Conservation (phyloP, 2,113 vertebrate species). For the Silurus meridionalis region DNA sequence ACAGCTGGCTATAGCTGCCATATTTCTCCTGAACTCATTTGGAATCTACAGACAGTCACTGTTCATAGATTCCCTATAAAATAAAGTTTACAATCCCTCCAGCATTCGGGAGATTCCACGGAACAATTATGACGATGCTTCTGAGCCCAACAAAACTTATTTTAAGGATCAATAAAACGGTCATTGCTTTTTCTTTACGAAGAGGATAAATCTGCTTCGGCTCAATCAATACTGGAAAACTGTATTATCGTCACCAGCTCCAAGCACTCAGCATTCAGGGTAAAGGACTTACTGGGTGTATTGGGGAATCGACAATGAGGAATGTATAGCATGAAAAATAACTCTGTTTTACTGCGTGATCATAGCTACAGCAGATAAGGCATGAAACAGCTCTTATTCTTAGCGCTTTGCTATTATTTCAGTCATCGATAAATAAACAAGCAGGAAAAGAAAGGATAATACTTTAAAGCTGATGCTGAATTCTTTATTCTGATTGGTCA, state of each 20-base stretch:
- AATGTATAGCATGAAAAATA: conserved; percentile 37
- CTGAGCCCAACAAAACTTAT: conserved; percentile 53
- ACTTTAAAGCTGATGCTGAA: neutral
- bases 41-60: conserved; percentile 58
- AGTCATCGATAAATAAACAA: neutral
- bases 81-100: conserved; percentile 56
- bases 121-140: conserved; percentile 57
- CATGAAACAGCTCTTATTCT: conserved; percentile 1
- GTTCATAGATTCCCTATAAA: conserved; percentile 59
- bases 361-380: conserved; percentile 18
- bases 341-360: conserved; percentile 27
- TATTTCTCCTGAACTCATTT: conserved; percentile 55
- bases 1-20: conserved; percentile 48
- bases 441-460: neutral
- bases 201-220: conserved; percentile 60
- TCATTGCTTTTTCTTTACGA: conserved; percentile 57
- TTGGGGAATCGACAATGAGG: conserved; percentile 47
- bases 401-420: neutral
- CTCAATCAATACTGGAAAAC: conserved; percentile 60
- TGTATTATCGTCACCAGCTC: conserved; percentile 50
- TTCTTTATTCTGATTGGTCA: neutral
- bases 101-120: conserved; percentile 52
- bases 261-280: conserved; percentile 51
- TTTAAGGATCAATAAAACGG: conserved; percentile 53
- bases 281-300: conserved; percentile 32